Conservation (phyloP, 2,113 vertebrate genomes). For the Trogon melanurus region DNA sequence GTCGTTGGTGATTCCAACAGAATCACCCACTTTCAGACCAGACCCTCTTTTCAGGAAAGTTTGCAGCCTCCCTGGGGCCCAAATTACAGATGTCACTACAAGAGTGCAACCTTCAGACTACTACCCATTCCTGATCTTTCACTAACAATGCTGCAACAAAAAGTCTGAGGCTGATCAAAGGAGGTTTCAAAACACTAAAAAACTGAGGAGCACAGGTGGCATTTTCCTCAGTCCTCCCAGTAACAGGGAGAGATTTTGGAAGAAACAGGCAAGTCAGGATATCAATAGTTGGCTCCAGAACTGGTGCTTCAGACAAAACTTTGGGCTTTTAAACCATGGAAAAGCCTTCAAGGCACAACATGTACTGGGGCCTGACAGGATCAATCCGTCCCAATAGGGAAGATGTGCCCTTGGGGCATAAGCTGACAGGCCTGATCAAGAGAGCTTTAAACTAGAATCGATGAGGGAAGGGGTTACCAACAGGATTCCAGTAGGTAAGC, state of each 20-base stretch:
- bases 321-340: background rate
- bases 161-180: background rate
- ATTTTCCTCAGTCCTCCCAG: background rate
- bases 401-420: background rate
- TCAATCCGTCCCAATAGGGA: background rate
- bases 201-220: background rate
- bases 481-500: background rate
- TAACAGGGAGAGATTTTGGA: background rate
- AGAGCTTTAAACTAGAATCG: background rate
- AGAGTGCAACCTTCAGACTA: background rate
- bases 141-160: too few species aligned
- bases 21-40: background rate
- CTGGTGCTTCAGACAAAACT: background rate
- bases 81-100: background rate
- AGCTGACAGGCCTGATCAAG: background rate
- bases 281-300: background rate
- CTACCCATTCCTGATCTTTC: background rate
- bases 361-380: background rate
- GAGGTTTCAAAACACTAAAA: background rate
- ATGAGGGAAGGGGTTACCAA: background rate
- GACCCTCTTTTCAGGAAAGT: background rate
- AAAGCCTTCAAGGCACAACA: background rate
- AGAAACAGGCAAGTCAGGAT: background rate
- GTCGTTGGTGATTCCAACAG: background rate
- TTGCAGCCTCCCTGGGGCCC: background rate